Conservation (phyloP, 1,140 invertebrate species). For the Rhagoletis zephyria region DNA sequence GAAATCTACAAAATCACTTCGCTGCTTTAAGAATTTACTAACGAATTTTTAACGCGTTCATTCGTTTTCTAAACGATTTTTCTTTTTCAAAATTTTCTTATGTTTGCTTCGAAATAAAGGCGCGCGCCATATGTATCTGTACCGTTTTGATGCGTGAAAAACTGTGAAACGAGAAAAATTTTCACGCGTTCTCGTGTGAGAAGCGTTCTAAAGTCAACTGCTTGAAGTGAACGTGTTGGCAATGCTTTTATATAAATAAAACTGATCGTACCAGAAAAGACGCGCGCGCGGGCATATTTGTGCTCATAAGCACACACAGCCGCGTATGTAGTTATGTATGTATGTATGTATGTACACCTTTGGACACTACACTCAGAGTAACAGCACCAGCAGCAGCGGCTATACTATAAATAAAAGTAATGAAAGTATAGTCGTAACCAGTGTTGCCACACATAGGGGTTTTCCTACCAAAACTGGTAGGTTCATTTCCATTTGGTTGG, state of each 20-base stretch:
- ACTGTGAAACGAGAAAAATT: not conserved
- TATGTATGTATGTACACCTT: not conserved
- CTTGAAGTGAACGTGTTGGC: constrained; percentile 37
- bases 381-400: too few species aligned
- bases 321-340: not conserved
- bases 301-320: not conserved
- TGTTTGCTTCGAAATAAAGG: not conserved
- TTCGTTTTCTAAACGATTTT: not conserved
- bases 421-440: too few species aligned
- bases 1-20: not conserved
- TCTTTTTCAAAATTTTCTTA: constrained; percentile 6
- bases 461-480: too few species aligned
- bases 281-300: constrained; percentile 18
- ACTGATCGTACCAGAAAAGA: constrained; percentile 30
- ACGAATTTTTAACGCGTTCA: not conserved
- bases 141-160: not conserved
- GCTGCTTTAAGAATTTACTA: too few species aligned
- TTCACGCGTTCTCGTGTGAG: constrained; percentile 56
- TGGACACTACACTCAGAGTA: too few species aligned
- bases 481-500: too few species aligned
- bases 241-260: constrained; percentile 58
- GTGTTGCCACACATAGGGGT: too few species aligned
- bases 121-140: not conserved
- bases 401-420: too few species aligned
- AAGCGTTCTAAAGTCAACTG: constrained; percentile 58